Percentiles rank a stretch among this genome's conserved stretches.
phyloP scores from a whole-genome alignment of 2,113 vertebrate genomes.

The Clarias batrachus region DNA sequence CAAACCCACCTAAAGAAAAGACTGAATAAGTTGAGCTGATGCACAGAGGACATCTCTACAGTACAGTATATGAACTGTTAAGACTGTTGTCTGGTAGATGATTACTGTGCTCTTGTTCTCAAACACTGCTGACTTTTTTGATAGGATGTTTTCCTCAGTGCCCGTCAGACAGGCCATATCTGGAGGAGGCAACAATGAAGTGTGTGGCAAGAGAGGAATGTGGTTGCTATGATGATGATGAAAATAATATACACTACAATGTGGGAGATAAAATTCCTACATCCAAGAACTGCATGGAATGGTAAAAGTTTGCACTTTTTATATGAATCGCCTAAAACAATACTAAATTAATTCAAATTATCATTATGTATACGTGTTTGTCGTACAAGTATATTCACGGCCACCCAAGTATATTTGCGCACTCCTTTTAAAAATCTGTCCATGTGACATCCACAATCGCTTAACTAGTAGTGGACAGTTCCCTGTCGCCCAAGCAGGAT shows the following conservation, averaged over 20 bases:
- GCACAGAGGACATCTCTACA: no score
- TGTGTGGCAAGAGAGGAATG: slow-evolving; percentile 60
- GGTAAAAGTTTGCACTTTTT: neutral
- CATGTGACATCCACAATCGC: no score
- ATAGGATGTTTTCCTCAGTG: slow-evolving; percentile 82
- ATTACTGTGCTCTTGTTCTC: neutral
- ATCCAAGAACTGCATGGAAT: neutral
- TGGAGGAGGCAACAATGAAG: slow-evolving; percentile 67
- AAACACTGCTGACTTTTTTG: neutral
- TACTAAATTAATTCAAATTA: neutral
- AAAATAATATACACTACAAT: neutral
- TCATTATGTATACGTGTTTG: no score
- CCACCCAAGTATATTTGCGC: no score
- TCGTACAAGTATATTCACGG: no score
- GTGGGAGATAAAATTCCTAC: neutral
- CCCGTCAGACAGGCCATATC: slow-evolving; percentile 67
- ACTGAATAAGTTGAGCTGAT: no score
- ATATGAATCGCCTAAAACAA: neutral
- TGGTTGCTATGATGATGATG: slow-evolving; percentile 66
- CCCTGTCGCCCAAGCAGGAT: no score
- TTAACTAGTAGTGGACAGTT: no score
- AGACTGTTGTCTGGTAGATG: neutral
- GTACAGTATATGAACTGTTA: no score
- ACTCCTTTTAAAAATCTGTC: no score
- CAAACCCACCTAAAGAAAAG: no score